Conservation (phyloP, 2,888 invertebrate species). For the Flexamia atlantica region DNA sequence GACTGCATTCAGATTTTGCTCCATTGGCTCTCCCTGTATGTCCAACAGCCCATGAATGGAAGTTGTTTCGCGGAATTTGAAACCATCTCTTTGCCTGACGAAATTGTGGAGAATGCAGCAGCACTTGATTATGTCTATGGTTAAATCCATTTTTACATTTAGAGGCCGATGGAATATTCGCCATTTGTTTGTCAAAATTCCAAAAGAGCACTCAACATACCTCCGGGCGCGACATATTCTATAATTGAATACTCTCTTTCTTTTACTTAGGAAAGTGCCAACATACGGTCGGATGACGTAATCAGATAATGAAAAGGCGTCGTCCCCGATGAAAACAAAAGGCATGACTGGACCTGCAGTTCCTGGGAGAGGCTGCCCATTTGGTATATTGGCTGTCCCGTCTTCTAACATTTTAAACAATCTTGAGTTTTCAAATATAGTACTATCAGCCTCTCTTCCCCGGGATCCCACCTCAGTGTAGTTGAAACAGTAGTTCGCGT, state of each 20-base stretch:
- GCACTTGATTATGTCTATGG: not conserved
- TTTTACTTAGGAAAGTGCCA: slow-evolving; percentile 10
- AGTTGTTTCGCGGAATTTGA: no score
- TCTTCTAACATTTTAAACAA: not conserved
- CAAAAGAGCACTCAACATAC: slow-evolving; percentile 59
- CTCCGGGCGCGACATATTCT: slow-evolving; percentile 39
- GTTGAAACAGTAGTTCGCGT: slow-evolving; percentile 69
- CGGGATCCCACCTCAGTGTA: slow-evolving; percentile 68
- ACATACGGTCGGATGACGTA: slow-evolving; percentile 30
- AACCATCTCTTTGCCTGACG: not conserved
- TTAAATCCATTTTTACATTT: slow-evolving; percentile 20
- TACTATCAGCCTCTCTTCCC: slow-evolving; percentile 57
- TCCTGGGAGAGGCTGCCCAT: slow-evolving; percentile 52
- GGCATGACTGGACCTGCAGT: slow-evolving; percentile 40
- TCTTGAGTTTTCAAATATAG: not conserved
- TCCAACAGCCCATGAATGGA: no score
- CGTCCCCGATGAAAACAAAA: slow-evolving; percentile 44
- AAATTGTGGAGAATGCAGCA: not conserved
- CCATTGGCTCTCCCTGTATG: no score
- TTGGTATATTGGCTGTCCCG: slow-evolving; percentile 39
- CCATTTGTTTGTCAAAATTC: slow-evolving; percentile 62
- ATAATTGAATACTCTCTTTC: slow-evolving; percentile 57
- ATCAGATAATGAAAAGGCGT: slow-evolving; percentile 29
- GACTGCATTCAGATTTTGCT: no score
- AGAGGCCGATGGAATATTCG: slow-evolving; percentile 62